These are phyloP conservation scores for Galemys pyrenaicus DNA, from an alignment of 2,113 vertebrate species.

Conservation along the genomic window DNA sequence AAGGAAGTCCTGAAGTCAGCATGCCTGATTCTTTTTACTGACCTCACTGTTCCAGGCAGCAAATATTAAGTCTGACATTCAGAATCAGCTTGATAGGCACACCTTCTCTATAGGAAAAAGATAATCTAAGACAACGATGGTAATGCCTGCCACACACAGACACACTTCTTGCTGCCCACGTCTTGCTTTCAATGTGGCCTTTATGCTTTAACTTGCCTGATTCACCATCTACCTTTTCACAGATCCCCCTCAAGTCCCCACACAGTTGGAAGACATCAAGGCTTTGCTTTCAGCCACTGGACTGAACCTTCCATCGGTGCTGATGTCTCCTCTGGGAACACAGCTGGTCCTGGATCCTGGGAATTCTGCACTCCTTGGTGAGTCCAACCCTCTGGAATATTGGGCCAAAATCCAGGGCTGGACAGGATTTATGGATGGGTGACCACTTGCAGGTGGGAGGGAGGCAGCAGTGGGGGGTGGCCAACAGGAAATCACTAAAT, in stretches of 20 bases:
- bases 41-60: neutral
- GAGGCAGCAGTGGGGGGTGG: slow-evolving; percentile 66
- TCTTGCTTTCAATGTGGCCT: neutral
- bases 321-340: slow-evolving; percentile 85
- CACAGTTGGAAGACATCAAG: slow-evolving; percentile 83
- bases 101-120: neutral
- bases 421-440: slow-evolving; percentile 79
- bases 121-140: neutral
- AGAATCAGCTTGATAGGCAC: neutral
- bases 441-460: slow-evolving; percentile 75
- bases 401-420: slow-evolving; percentile 74
- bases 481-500: slow-evolving; percentile 79
- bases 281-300: slow-evolving; percentile 78
- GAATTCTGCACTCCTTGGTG: slow-evolving; percentile 86
- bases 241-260: slow-evolving; percentile 85
- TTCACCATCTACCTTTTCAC: slow-evolving; percentile 69
- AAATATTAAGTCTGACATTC: slow-evolving; percentile 45
- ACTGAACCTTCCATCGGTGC: slow-evolving; percentile 76
- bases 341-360: slow-evolving; percentile 84
- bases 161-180: neutral
- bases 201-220: neutral
- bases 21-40: slow-evolving; percentile 9
- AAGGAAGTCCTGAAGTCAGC: slow-evolving; percentile 18
- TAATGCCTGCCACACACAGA: neutral
- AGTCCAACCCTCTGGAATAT: slow-evolving; percentile 72